phyloP scores from a whole-genome alignment of 2,888 invertebrate species.

The Rotaria sp. region DNA sequence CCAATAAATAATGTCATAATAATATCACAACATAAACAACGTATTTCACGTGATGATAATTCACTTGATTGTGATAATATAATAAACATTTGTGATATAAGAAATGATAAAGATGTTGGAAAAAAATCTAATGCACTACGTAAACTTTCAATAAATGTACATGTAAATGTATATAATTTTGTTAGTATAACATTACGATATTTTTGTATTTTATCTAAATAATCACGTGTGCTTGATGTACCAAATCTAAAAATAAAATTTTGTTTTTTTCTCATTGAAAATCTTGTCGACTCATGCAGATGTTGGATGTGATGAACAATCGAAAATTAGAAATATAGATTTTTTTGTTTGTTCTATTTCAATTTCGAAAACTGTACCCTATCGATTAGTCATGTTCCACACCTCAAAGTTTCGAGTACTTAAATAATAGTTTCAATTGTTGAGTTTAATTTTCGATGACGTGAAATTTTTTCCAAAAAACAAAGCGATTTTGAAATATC shows the following conservation, averaged over 20 bases:
- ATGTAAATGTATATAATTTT: constrained; percentile 70
- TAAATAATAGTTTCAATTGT: too few relatives aligned
- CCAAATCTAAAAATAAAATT: constrained; percentile 62
- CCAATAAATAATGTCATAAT: constrained; percentile 87
- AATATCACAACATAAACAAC: constrained; percentile 77
- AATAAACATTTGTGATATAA: background rate
- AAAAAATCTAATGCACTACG: constrained; percentile 79
- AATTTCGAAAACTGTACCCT: too few relatives aligned
- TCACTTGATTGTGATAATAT: constrained; percentile 61
- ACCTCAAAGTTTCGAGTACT: too few relatives aligned
- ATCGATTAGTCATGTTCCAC: too few relatives aligned
- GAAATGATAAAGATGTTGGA: constrained; percentile 68
- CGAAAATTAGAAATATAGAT: too few relatives aligned
- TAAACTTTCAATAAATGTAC: constrained; percentile 73
- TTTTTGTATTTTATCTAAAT: constrained; percentile 66
- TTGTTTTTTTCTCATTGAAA: too few relatives aligned
- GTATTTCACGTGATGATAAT: constrained; percentile 57
- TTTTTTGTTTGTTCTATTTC: too few relatives aligned
- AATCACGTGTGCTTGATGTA: constrained; percentile 67
- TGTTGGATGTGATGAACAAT: too few relatives aligned
- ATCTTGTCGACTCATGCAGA: too few relatives aligned
- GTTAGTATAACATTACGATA: constrained; percentile 70
- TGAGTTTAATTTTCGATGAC: too few relatives aligned
- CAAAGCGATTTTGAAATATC: too few relatives aligned
- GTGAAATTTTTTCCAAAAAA: too few relatives aligned